A percentile compares a stretch with the other conserved stretches of the same genome.
Evolutionary conservation across 37 sponge, comb jelly and placozoan genomes (phyloP).

Genomic region (Halichondria panicea): DNA sequence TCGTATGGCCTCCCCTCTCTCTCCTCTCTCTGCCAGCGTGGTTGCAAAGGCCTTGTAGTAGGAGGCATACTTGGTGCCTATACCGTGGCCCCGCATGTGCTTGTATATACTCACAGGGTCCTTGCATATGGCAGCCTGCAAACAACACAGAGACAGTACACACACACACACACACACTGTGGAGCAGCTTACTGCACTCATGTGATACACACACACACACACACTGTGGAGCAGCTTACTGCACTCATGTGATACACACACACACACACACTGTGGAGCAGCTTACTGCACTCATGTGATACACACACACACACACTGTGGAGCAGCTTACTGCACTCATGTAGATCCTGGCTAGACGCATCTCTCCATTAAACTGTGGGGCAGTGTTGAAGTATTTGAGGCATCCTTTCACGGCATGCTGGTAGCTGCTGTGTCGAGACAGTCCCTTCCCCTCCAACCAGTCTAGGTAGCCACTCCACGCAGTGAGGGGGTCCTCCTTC

Average conservation of each 20-base stretch:
- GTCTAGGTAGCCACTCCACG: neutral
- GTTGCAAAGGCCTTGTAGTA: constrained; percentile 10
- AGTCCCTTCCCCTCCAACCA: constrained; percentile 10
- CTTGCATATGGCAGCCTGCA: neutral
- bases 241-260: no score
- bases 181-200: no score
- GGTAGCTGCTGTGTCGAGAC: neutral
- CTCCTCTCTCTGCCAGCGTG: neutral
- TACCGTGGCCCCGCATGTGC: constrained; percentile 13
- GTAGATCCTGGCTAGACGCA: constrained; percentile 21
- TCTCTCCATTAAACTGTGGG: constrained; percentile 11
- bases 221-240: no score
- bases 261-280: no score
- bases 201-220: no score
- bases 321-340: constrained; percentile 17
- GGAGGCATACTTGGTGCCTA: constrained; percentile 8
- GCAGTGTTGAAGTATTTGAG: constrained; percentile 3
- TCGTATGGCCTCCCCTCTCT: neutral
- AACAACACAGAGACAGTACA: no score
- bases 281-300: no score
- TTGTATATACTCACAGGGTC: constrained; percentile 14
- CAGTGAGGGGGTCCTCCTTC: constrained; percentile 4
- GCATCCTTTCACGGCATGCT: neutral
- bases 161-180: no score
- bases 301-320: no score